These are phyloP conservation scores for Bedellia somnulentella DNA, from an alignment of 2,888 invertebrate species.

Conservation along the genomic window DNA sequence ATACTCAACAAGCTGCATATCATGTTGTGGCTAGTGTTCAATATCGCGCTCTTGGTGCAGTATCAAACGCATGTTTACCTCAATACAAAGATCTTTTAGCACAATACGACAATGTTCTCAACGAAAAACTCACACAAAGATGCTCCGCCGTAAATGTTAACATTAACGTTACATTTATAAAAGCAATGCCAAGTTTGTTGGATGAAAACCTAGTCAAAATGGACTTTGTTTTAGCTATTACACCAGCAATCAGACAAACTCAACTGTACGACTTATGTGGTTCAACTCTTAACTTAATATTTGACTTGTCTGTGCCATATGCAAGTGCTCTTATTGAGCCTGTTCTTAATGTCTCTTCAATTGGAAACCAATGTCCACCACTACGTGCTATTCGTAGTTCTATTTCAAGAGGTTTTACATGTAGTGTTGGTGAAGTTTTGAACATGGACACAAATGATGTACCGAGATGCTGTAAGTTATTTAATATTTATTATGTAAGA, in stretches of 20 bases:
- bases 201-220: constrained; percentile 89
- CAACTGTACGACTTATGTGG: constrained; percentile 94
- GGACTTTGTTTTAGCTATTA: constrained; percentile 85
- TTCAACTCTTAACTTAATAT: constrained; percentile 88
- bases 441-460: constrained; percentile 92
- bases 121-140: constrained; percentile 81
- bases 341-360: constrained; percentile 83
- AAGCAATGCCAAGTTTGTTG: constrained; percentile 74
- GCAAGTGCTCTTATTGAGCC: constrained; percentile 90
- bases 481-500: background rate
- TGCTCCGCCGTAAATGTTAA: constrained; percentile 94
- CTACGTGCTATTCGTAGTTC: constrained; percentile 82
- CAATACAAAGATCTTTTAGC: constrained; percentile 83
- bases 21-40: constrained; percentile 85
- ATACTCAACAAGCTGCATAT: constrained; percentile 93
- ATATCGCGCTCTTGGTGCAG: constrained; percentile 88
- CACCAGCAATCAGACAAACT: constrained; percentile 86
- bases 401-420: constrained; percentile 88
- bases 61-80: constrained; percentile 78
- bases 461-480: constrained; percentile 82
- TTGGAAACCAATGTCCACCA: constrained; percentile 92
- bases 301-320: constrained; percentile 90
- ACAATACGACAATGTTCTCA: constrained; percentile 79
- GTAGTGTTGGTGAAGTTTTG: constrained; percentile 89
- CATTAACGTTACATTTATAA: constrained; percentile 89